Evolutionary conservation across 2,888 invertebrate species (phyloP).

Genomic region (Drosophila melanocephala): DNA sequence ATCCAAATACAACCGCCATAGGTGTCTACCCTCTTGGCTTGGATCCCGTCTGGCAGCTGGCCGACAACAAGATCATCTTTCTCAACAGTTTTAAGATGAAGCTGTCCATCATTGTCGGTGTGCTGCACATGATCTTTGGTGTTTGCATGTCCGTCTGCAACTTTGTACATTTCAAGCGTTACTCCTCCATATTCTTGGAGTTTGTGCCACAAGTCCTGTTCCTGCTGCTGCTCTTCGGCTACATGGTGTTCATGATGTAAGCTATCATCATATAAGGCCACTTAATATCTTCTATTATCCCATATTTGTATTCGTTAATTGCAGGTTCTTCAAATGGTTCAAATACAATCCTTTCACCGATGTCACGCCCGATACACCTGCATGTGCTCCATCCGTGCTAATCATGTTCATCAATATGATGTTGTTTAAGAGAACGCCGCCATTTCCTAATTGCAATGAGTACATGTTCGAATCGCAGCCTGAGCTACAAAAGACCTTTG

Average conservation of each 20-base stretch:
- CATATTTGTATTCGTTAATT: background rate
- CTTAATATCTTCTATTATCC: background rate
- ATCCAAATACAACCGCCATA: constrained; percentile 87
- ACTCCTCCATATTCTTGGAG: constrained; percentile 91
- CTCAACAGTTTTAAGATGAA: constrained; percentile 99
- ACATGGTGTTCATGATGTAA: constrained; percentile 94
- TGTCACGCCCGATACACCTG: constrained; percentile 84
- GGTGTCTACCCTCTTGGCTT: constrained; percentile 92
- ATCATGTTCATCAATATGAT: constrained; percentile 94
- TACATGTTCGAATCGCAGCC: constrained; percentile 91
- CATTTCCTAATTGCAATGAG: constrained; percentile 86
- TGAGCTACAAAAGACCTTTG: constrained; percentile 90
- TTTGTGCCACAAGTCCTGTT: constrained; percentile 97
- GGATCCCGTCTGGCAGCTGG: constrained; percentile 91
- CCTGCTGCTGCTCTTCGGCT: constrained; percentile 94
- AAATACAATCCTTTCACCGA: constrained; percentile 87
- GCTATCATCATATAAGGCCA: constrained; percentile 6
- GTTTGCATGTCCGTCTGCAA: constrained; percentile 93
- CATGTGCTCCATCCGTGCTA: constrained; percentile 91
- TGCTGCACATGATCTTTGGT: constrained; percentile 97
- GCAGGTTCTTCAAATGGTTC: constrained; percentile 93
- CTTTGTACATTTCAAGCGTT: constrained; percentile 90
- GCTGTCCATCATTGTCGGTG: constrained; percentile 96
- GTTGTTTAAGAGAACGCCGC: constrained; percentile 87
- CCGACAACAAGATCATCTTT: constrained; percentile 97